These are phyloP conservation scores for Cephus spinipes DNA, from an alignment of 2,888 invertebrate genomes.

Conservation along the genomic window DNA sequence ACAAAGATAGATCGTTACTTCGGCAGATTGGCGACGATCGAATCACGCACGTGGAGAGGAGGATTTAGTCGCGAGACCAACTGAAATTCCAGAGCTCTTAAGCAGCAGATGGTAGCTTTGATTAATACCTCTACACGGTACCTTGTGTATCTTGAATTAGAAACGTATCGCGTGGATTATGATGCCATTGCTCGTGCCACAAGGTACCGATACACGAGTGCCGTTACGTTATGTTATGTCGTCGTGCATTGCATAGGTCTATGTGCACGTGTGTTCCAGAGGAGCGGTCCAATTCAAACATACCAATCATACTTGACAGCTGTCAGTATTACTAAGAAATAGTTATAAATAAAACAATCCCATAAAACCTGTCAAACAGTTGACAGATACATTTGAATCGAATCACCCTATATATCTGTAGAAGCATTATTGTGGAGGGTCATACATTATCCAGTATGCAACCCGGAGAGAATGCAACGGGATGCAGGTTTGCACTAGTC, in stretches of 20 bases:
- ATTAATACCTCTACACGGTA: background rate
- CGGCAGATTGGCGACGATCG: background rate
- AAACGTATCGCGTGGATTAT: background rate
- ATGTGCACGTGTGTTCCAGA: background rate
- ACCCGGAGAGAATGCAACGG: background rate
- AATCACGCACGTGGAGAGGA: background rate
- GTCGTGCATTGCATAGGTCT: background rate
- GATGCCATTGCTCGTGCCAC: background rate
- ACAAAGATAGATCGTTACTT: background rate
- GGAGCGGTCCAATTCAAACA: background rate
- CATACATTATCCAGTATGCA: background rate
- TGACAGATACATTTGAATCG: background rate
- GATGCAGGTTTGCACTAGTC: background rate
- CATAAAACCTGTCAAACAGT: background rate
- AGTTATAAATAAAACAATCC: background rate
- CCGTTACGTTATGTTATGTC: background rate
- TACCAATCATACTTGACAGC: background rate
- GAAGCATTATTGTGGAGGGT: background rate
- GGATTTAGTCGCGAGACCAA: background rate
- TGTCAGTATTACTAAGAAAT: background rate
- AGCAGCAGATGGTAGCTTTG: background rate
- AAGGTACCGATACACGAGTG: background rate
- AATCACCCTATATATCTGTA: background rate
- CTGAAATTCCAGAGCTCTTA: background rate
- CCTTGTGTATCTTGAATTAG: slow-evolving; percentile 1